phyloP scores from a whole-genome alignment of 2,797 vertebrate species.

The Glyptemys insculpta region DNA sequence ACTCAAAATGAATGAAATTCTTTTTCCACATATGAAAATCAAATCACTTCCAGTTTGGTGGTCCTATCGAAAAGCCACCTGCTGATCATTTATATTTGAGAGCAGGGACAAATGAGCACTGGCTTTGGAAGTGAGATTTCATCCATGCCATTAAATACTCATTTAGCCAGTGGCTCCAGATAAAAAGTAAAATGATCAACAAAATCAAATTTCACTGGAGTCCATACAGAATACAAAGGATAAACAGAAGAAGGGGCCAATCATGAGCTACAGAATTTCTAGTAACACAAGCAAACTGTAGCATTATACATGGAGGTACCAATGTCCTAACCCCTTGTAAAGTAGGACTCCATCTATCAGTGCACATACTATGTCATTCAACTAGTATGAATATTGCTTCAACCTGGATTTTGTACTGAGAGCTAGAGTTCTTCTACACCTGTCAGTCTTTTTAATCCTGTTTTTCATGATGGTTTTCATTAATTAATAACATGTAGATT shows the following conservation, averaged over 20 bases:
- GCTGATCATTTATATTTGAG: background rate
- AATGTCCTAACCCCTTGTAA: background rate
- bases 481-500: background rate
- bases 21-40: background rate
- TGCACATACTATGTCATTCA: background rate
- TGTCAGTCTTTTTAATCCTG: background rate
- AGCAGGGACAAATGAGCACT: background rate
- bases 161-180: background rate
- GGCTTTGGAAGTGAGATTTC: background rate
- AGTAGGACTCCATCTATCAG: background rate
- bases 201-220: accelerated
- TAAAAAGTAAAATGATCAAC: background rate
- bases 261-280: background rate
- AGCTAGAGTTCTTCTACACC: background rate
- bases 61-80: background rate
- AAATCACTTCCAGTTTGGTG: background rate
- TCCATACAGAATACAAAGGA: background rate
- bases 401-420: background rate
- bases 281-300: background rate
- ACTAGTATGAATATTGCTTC: background rate
- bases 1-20: background rate
- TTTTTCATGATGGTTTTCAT: background rate
- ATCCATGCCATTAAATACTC: background rate
- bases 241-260: background rate
- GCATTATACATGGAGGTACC: background rate